Base-by-base conservation (phyloP, 2,888 invertebrate species). In the Nymphalis c-album region DNA sequence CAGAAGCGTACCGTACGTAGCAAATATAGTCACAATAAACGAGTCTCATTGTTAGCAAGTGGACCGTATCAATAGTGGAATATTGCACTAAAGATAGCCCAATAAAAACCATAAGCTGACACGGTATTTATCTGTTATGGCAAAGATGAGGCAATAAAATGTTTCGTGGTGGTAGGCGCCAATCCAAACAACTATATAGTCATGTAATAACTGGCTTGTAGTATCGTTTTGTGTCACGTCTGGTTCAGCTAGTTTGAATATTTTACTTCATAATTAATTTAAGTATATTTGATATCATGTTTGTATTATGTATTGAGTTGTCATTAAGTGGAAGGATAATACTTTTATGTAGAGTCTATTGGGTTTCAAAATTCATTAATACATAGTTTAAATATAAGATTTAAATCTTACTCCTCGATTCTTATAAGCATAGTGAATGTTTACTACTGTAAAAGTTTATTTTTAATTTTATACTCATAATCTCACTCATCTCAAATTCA, bases 111-210 rank as follows among this genome's bases (percentile, higher is more conserved):
- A 71, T 73, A 70, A 72, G 70, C 72, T 64, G 68, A 70, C 70
- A 70, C 64, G 72, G 71, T 72, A 70, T 73, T 73, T 73, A 74
- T 75, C 66, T 71, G 71, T 74, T 70, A 73, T 71, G 66, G 67
- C 71, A 70, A 73, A 75, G 73, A 72, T 73, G 68, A 64, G 71
- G 71, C 70, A 70, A 72, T 76, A 74, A 75, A 76, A 70, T 68
- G 62, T 69, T 68, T 69, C 73, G 70, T 71, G 72, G 72, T 70
- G 68, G 68, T 71, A 65, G 73, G 72, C 71, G 73, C 70, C 71
- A 68, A 67, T 64, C 63, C 67, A 66, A 63, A 62, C 62, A 67
- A 69, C 69, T 63, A 69, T 75, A 70, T 71, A 55, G 31, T 69
- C 60, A 62, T 72, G 71, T 69, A 70, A 68, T 59, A 67, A 55